These are phyloP conservation scores for Sebastes glaucus DNA, from an alignment of 2,797 vertebrate genomes.

Conservation along the genomic window DNA sequence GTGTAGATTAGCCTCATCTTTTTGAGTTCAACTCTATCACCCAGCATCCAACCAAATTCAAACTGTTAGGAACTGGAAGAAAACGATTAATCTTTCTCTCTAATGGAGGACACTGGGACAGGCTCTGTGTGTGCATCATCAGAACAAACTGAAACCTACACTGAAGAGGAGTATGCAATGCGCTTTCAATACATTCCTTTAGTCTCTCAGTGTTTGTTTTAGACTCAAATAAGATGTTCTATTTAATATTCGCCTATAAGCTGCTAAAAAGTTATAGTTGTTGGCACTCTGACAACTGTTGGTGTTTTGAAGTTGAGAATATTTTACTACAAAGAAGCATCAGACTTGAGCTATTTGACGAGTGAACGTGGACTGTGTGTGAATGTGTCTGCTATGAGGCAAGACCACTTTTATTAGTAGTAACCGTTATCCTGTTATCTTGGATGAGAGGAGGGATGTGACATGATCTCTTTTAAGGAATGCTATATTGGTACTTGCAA, in stretches of 20 bases:
- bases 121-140: not conserved
- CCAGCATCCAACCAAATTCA: not conserved
- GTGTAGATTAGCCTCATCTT: not conserved
- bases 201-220: conserved; percentile 30
- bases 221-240: conserved; percentile 26
- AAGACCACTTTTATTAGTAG: conserved; percentile 27
- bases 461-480: conserved; percentile 11
- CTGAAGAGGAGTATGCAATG: conserved; percentile 30
- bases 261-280: conserved; percentile 54
- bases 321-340: conserved; percentile 46
- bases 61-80: not conserved
- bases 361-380: conserved; percentile 4
- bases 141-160: conserved; percentile 14
- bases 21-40: not conserved
- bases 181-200: conserved; percentile 74
- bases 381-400: not conserved
- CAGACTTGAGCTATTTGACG: conserved; percentile 35
- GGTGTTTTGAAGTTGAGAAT: conserved; percentile 27
- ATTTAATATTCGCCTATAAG: conserved; percentile 50
- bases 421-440: conserved; percentile 5
- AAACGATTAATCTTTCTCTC: not conserved
- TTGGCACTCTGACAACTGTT: conserved; percentile 8
- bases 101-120: not conserved
- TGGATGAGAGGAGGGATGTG: conserved; percentile 6
- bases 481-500: conserved; percentile 6